A percentile compares a stretch with the other conserved stretches of the same genome.
phyloP scores from a whole-genome alignment of 2,888 invertebrate genomes.

The Mesoligia furuncula region DNA sequence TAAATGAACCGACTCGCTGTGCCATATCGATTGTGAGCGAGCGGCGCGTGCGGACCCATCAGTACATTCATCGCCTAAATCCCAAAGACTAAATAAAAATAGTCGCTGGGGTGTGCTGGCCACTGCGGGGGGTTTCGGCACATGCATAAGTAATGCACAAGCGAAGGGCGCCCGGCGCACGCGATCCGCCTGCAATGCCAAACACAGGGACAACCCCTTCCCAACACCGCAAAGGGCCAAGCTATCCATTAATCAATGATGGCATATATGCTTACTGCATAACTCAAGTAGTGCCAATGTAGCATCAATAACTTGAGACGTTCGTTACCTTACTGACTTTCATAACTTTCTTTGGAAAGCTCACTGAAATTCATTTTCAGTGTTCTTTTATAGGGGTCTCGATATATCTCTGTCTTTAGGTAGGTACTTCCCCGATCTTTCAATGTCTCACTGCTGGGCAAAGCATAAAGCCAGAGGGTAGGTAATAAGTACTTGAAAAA shows the following conservation, averaged over 20 bases:
- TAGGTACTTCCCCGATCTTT: background rate
- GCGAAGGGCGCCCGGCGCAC: conserved; percentile 86
- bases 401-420: background rate
- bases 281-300: conserved; percentile 28
- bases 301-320: conserved; percentile 54
- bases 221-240: conserved; percentile 74
- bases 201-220: conserved; percentile 77
- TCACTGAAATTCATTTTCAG: background rate
- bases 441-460: background rate
- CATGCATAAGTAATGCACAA: conserved; percentile 89
- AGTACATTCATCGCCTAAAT: conserved; percentile 82
- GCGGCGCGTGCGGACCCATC: conserved; percentile 81
- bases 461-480: background rate
- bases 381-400: background rate
- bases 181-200: conserved; percentile 82
- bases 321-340: background rate
- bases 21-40: conserved; percentile 75
- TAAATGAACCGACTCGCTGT: conserved; percentile 36
- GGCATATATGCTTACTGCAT: conserved; percentile 70
- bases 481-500: background rate
- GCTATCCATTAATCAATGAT: conserved; percentile 84
- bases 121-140: conserved; percentile 72
- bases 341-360: conserved; percentile 5
- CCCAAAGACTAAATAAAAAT: conserved; percentile 85
- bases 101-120: conserved; percentile 73